These are phyloP conservation scores for Tyrophagus putrescentiae DNA, from an alignment of 1,140 invertebrate species.

Conservation along the genomic window DNA sequence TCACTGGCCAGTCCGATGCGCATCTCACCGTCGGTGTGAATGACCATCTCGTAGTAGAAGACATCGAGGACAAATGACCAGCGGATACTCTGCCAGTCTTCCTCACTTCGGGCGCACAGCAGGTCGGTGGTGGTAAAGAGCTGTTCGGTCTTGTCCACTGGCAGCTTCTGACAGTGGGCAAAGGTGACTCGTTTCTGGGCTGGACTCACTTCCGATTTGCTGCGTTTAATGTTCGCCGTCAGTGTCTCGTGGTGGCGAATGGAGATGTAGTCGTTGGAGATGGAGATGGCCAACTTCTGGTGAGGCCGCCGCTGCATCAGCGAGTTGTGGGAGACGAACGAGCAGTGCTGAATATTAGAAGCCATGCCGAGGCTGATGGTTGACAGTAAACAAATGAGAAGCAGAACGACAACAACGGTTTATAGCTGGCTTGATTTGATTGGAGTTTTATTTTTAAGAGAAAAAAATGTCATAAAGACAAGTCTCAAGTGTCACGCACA, in stretches of 20 bases:
- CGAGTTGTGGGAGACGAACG: not conserved
- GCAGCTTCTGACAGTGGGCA: not conserved
- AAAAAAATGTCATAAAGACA: no score
- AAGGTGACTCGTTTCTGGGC: not conserved
- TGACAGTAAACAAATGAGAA: no score
- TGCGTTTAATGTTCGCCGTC: not conserved
- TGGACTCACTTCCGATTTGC: not conserved
- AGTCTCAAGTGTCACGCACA: no score
- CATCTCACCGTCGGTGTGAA: not conserved
- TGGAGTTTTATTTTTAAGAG: no score
- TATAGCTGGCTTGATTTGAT: no score
- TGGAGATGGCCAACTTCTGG: not conserved
- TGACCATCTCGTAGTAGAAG: not conserved
- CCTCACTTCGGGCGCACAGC: not conserved
- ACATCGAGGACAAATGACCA: not conserved
- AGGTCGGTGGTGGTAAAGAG: not conserved
- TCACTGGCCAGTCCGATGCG: not conserved
- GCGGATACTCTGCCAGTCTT: not conserved
- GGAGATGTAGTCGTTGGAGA: not conserved
- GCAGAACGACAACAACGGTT: no score
- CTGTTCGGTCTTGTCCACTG: not conserved
- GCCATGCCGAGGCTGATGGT: no score
- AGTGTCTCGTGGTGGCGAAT: not conserved
- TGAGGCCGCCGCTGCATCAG: not conserved
- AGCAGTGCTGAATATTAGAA: not conserved